Base-by-base conservation (phyloP, 2,888 invertebrate genomes). In the Drosophila paranaensis region DNA sequence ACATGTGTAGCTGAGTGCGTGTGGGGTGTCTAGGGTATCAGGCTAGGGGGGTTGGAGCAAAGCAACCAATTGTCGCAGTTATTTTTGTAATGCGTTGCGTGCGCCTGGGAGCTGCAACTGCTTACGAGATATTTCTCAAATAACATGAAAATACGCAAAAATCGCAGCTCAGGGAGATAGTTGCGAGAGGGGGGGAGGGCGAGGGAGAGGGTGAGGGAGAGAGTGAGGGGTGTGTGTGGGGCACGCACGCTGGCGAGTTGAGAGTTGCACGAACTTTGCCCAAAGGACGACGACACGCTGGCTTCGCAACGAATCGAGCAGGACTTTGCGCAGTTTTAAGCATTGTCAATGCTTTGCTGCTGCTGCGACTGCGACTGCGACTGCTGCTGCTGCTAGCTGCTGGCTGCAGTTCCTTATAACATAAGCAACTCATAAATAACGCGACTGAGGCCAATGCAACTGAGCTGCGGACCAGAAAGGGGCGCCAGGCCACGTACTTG, bases 371-470 rank as follows among this genome's bases (percentile, higher is more conserved):
- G 20, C 20, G 20, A 20, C 20, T 20, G 20, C 20, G 20, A 20
- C 20, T 20, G 20, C 20, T 20, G 20, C 20, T 20, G 48, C 66
- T 42, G 37, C 60, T 37, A 33, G 60, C 60, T 68, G 50, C 70
- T 27, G 45, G 56, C 68, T 79, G 76, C 77, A 83, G 81, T 86
- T 86, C 86, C 88, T 86, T 86, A 88, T 84, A 76, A 66, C 80
- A 80, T 80, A 86, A 82, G 82, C 77, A 88, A 82, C 84, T 86
- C 86, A 87, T 87, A 87, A 87, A 87, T 87, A 87, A 82, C 80
- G 82, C 72, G 83, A 61, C 60, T 65, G 65, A 74, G 74, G 65
- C 74, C 74, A 76, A 76, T 76, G 76, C 72, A 76, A 76, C 78
- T 62, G 60, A 66, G 60, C 64, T 62, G 46, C 51, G 14, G 27